Conservation (phyloP, 2,797 vertebrate species). For the Phrynocephalus vlangalii region DNA sequence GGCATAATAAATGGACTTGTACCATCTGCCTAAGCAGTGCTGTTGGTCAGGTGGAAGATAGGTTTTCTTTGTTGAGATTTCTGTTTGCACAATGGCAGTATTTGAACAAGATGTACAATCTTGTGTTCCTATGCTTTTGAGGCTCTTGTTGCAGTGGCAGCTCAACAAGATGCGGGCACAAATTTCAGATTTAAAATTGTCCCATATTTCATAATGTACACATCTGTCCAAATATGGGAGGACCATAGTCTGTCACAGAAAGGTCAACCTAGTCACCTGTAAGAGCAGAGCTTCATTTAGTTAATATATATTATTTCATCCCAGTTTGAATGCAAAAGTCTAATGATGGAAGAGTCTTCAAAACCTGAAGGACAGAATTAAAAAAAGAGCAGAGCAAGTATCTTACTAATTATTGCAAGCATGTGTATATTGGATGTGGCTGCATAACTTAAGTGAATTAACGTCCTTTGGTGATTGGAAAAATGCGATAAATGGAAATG, state of each 20-base stretch:
- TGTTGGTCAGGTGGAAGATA: no score
- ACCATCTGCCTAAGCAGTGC: no score
- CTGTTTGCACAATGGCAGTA: no score
- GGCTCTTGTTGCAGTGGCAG: no score
- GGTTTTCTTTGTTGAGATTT: no score
- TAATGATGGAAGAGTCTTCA: no score
- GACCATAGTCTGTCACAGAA: no score
- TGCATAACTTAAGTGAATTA: conserved; percentile 32
- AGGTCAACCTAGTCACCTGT: neutral
- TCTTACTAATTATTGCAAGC: conserved; percentile 66
- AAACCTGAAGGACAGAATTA: conserved; percentile 30
- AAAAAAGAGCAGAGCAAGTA: conserved; percentile 28
- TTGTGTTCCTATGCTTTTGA: no score
- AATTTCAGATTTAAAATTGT: neutral
- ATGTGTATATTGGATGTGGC: conserved; percentile 41
- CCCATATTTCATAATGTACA: neutral
- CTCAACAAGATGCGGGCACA: no score
- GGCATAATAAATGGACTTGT: no score
- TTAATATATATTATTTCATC: neutral
- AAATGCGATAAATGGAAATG: conserved; percentile 29
- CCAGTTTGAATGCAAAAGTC: neutral
- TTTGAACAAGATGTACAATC: no score
- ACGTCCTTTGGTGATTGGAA: conserved; percentile 13
- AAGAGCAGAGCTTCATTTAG: neutral
- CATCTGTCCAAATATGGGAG: neutral